Conservation (phyloP, 1,140 invertebrate genomes). For the Physella acuta region DNA sequence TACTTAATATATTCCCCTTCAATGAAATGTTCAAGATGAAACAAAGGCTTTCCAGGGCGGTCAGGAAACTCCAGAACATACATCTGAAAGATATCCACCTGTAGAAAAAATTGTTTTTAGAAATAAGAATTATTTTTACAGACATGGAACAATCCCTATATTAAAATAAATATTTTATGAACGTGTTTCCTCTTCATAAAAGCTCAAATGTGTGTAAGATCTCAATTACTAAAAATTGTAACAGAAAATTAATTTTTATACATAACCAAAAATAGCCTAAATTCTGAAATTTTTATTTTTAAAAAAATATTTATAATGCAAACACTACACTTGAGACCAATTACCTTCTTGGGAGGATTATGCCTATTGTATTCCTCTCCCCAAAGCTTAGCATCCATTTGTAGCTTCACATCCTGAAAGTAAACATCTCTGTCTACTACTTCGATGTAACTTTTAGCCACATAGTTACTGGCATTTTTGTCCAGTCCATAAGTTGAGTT, state of each 20-base stretch:
- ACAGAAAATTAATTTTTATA: too few relatives aligned
- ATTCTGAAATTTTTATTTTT: not conserved
- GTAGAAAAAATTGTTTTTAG: too few relatives aligned
- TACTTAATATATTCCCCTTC: slow-evolving; percentile 69
- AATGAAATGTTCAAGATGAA: slow-evolving; percentile 68
- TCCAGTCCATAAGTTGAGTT: slow-evolving; percentile 60
- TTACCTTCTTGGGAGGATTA: slow-evolving; percentile 68
- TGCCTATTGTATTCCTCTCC: slow-evolving; percentile 68
- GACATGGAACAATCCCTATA: not conserved
- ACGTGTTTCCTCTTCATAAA: not conserved
- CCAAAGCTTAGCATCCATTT: slow-evolving; percentile 70
- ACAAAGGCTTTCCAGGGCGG: slow-evolving; percentile 62
- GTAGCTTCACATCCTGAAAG: slow-evolving; percentile 66
- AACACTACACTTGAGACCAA: not conserved
- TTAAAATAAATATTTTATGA: not conserved
- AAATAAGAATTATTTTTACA: too few relatives aligned
- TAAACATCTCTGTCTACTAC: slow-evolving; percentile 62
- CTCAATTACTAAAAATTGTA: too few relatives aligned
- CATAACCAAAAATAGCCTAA: too few relatives aligned
- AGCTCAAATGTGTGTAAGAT: too few relatives aligned
- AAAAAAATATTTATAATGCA: not conserved
- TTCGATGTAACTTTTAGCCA: slow-evolving; percentile 66
- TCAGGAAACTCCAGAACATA: slow-evolving; percentile 65
- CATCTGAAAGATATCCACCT: slow-evolving; percentile 70
- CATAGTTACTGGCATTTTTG: slow-evolving; percentile 63